phyloP scores from a whole-genome alignment of 2,888 invertebrate genomes.

The Epicampocera succincta region DNA sequence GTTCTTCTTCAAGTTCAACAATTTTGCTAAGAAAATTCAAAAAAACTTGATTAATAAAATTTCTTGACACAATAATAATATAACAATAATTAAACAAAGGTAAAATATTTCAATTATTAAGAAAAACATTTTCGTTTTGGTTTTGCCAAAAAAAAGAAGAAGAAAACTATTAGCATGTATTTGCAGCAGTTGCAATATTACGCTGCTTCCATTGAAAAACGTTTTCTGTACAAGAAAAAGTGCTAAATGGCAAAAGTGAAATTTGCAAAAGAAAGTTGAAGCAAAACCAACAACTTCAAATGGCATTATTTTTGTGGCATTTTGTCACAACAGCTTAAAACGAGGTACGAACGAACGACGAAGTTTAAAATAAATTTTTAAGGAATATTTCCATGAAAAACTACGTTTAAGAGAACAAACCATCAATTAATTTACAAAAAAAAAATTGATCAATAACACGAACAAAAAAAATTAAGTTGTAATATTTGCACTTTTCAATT shows the following conservation, averaged over 20 bases:
- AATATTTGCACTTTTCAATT: too few species aligned
- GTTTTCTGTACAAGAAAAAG: background rate
- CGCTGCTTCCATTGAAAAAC: background rate
- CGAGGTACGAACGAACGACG: too few species aligned
- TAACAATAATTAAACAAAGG: conserved; percentile 12
- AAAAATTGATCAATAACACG: too few species aligned
- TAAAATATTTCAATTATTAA: conserved; percentile 37
- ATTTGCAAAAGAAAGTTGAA: conserved; percentile 4
- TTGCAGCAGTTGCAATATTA: background rate
- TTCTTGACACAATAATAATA: background rate
- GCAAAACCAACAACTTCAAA: background rate
- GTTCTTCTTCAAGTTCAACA: conserved; percentile 99
- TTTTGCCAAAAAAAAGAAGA: conserved; percentile 4
- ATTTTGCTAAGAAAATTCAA: conserved; percentile 90
- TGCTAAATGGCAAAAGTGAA: conserved; percentile 10
- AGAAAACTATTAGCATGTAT: conserved; percentile 28
- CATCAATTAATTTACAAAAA: too few species aligned
- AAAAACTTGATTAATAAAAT: conserved; percentile 45
- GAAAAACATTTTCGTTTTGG: too few species aligned
- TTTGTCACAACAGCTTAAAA: too few species aligned
- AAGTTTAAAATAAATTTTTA: too few species aligned
- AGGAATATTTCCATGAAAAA: too few species aligned
- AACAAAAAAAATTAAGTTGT: too few species aligned
- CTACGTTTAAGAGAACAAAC: too few species aligned
- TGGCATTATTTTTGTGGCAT: background rate